Evolutionary conservation across 2,888 invertebrate species (phyloP), one percentile per base, ranked within the genome.

Genomic region (Cephus rjabovi): DNA sequence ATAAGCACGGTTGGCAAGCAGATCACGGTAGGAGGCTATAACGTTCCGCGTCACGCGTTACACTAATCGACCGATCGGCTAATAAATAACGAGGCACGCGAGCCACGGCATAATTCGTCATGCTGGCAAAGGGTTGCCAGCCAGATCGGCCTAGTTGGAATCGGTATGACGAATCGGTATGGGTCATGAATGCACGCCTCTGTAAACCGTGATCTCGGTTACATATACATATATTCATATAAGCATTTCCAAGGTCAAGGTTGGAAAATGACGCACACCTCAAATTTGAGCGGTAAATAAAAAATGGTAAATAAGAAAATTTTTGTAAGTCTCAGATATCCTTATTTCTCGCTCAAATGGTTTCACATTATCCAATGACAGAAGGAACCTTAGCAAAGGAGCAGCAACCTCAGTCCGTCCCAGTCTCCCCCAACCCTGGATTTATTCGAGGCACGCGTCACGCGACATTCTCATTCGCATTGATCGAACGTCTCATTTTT

Each of bases 71-170:
- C 89, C 87, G 88, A 87, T 79, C 71, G 71, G 77, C 87, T 83
- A 89, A 90, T 90, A 90, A 90, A 90, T 90, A 90, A 90, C 87
- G 84, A 77, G 82, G 77, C 76, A 80, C 84, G 83, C 83, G 83
- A 71, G 31, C 33, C 71, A 71, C 31, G 71, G 34, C 12, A 12
- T 12, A 83, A 89, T 90, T 90, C 81, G 88, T 78, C 80, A 81
- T 87, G 89, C 33, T 87, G 89, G 87, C 88, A 90, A 90, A 89
- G 89, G 90, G 90, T 89, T 88, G 74, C 74, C 34, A 30, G 37
- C 33, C 71, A 34, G 35, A 35, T 74, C 33, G 33, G 74, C n/a
- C 34, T 35, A 33, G 34, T 71, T 82, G 75, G 82, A 79, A 89
- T 86, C 87, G 83, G 84, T 86, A 86, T 79, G 84, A 85, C 89